A percentile compares a stretch with the other conserved stretches of the same genome.
These are phyloP conservation scores for chimpanzee (Pan troglodytes) DNA, from an alignment of 2,113 vertebrate genomes.

Conservation along the genomic window NHGRI_mPanTro3-v2.1_pri NC_072410.2:87741501-87742000, in stretches of 20 bases:
- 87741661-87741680: not conserved
- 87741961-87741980: conserved; percentile 76
- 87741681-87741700: not conserved
- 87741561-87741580: not conserved
- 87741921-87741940: conserved; percentile 75
- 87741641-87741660: not conserved
- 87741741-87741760: conserved; percentile 41
- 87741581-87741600: not conserved
- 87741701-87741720: not conserved
- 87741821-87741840: conserved; percentile 57
- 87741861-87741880: conserved; percentile 64
- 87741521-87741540: not conserved
- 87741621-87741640: not conserved
- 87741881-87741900: conserved; percentile 63
- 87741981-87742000: conserved; percentile 71
- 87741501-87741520: not conserved
- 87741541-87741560: not conserved
- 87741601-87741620: not conserved
- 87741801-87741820: conserved; percentile 41
- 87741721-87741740: not conserved
- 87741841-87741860: conserved; percentile 49
- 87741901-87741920: conserved; percentile 54
- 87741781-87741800: conserved; percentile 43
- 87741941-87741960: conserved; percentile 71
- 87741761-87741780: not conserved